Percentiles rank a stretch among this genome's conserved stretches.
Conservation (phyloP, 2,113 vertebrate genomes). For the Macrotus californicus region DNA sequence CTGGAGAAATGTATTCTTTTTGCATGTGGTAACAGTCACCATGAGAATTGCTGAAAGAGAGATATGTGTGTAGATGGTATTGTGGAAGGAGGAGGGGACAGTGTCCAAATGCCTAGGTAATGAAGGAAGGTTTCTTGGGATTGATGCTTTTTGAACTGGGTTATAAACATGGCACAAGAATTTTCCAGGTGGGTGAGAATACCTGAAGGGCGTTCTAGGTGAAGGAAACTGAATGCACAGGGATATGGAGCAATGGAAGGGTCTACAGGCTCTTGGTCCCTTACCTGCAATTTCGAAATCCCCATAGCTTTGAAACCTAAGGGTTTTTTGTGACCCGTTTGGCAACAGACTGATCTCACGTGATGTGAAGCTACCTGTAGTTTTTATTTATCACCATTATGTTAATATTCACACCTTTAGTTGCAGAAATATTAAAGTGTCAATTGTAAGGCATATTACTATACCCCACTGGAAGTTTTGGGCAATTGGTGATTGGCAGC, state of each 20-base stretch:
- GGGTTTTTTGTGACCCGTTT: neutral
- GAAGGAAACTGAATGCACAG: neutral
- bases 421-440: neutral
- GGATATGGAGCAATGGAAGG: neutral
- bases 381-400: neutral
- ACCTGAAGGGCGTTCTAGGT: neutral
- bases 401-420: neutral
- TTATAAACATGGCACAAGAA: neutral
- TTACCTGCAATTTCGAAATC: neutral
- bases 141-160: neutral
- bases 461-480: neutral
- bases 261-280: neutral
- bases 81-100: neutral
- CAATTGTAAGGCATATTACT: neutral
- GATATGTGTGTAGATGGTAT: neutral
- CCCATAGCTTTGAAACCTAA: neutral
- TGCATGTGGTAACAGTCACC: neutral
- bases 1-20: neutral
- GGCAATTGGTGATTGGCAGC: too few species aligned
- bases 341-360: neutral
- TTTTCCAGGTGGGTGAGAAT: neutral
- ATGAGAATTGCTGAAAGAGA: neutral
- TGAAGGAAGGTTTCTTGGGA: neutral
- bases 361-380: neutral
- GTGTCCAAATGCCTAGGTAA: neutral